Evolutionary conservation across 2,797 vertebrate genomes (phyloP).

Genomic region (Acanthornis magna): DNA sequence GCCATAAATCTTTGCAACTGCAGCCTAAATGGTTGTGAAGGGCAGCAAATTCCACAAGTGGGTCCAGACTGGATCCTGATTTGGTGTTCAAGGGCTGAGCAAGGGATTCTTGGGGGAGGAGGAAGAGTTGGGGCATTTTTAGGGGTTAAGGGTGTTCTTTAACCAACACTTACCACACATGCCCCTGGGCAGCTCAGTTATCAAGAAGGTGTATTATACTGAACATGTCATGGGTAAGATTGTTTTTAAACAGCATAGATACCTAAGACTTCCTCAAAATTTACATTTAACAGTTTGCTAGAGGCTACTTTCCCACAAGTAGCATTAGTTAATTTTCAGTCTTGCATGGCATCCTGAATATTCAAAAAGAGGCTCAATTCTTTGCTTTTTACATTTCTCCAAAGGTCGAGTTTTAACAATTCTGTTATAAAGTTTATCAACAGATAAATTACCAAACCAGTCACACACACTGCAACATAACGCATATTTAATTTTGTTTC

Average conservation of each 20-base stretch:
- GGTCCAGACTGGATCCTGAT: background rate
- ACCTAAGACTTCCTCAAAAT: background rate
- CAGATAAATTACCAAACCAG: background rate
- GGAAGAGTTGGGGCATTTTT: background rate
- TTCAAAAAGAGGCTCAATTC: background rate
- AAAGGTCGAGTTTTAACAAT: background rate
- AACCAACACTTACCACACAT: background rate
- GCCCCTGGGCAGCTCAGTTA: background rate
- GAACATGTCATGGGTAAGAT: background rate
- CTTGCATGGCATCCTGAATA: background rate
- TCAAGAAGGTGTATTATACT: background rate
- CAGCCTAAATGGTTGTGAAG: background rate
- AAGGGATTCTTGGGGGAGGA: background rate
- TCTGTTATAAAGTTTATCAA: background rate
- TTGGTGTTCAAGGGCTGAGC: background rate
- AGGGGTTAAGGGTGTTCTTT: background rate
- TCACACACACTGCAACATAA: background rate
- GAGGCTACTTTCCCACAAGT: background rate
- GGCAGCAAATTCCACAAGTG: background rate
- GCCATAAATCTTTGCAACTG: background rate
- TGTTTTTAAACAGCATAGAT: background rate
- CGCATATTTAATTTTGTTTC: background rate
- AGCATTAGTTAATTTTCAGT: background rate
- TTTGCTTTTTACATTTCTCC: background rate
- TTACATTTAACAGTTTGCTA: background rate